Base-by-base conservation (phyloP, 2,888 invertebrate species). In the Drosophila cognata region DNA sequence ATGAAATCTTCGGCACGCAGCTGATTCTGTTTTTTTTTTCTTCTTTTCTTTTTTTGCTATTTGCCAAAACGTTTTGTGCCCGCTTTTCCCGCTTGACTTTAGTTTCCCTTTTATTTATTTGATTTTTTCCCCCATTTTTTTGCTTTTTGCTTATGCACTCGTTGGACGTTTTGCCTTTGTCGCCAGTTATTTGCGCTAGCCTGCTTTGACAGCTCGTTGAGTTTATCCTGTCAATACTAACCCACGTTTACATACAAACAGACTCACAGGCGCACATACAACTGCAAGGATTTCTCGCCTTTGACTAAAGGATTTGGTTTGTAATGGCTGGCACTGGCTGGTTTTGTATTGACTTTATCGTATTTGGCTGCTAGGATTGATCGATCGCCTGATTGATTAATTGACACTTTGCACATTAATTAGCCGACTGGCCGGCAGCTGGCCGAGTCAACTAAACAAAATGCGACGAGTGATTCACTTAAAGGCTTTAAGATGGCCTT, bases 321-420 rank as follows among this genome's bases (percentile, higher is more conserved):
- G 80, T 58, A 62, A 64, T 64, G 64, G 46, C 38, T 69, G 57
- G 64, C 63, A 52, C 71, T 74, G 66, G 74, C 67, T 68, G 25
- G n/a, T n/a, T 38, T 74, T 89, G 58, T 67, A 74, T 75, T 89
- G 82, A 75, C 76, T 67, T 61, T 51, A 51, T 46, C 69, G 62
- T 33, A 61, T 77, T 72, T 58, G 55, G 56, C 55, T 57, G 82
- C 74, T 75, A 74, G 82, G 87, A 91, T 91, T 91, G 90, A 91
- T 91, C 90, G 85, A 88, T 85, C 68, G 84, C 66, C 83, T 88
- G 90, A 91, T 91, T 91, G 91, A 91, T 91, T 88, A 88, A 91
- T 91, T 91, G 91, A 91, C 88, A 91, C 88, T 87, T 87, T 84
- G 77, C 84, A 83, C 87, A 91, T 91, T 91, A 91, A 89, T 89